Conservation (phyloP, 2,888 invertebrate genomes). For the Caenorhabditis wallacei region DNA sequence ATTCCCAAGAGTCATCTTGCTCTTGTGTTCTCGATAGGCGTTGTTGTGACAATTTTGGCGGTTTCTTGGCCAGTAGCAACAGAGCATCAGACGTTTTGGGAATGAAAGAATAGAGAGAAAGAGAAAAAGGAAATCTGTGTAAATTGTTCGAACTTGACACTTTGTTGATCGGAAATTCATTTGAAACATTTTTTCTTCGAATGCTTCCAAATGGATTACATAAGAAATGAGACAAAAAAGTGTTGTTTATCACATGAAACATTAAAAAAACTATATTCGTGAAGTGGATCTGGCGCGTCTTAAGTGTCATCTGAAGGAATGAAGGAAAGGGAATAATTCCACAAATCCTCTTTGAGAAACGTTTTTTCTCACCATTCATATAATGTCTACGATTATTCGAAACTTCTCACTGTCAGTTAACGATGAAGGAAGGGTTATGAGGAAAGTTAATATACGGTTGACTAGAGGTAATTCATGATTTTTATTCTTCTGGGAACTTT, state of each 20-base stretch:
- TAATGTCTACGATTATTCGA: neutral
- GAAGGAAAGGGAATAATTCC: neutral
- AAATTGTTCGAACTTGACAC: conserved; percentile 32
- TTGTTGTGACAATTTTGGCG: conserved; percentile 61
- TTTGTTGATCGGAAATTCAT: conserved; percentile 48
- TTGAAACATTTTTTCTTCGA: neutral
- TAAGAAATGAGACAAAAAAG: neutral
- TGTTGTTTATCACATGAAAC: conserved; percentile 17
- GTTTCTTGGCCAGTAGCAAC: conserved; percentile 30
- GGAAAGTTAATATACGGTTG: neutral
- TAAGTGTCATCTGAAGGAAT: conserved; percentile 19
- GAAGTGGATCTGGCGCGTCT: conserved; percentile 40
- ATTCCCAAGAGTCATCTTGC: conserved; percentile 66
- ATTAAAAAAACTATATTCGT: conserved; percentile 1
- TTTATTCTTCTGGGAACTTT: no score
- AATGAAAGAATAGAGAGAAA: conserved; percentile 20
- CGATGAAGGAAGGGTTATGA: neutral
- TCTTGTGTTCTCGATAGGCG: conserved; percentile 55
- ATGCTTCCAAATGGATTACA: conserved; percentile 1
- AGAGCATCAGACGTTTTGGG: conserved; percentile 29
- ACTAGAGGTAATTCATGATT: neutral
- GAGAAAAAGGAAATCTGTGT: conserved; percentile 30
- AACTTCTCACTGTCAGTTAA: neutral
- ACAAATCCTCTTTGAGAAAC: conserved; percentile 2
- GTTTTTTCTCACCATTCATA: neutral